Evolutionary conservation across 2,888 invertebrate genomes (phyloP), one percentile per base, ranked within the genome.

Genomic region (Sialis lutaria): DNA sequence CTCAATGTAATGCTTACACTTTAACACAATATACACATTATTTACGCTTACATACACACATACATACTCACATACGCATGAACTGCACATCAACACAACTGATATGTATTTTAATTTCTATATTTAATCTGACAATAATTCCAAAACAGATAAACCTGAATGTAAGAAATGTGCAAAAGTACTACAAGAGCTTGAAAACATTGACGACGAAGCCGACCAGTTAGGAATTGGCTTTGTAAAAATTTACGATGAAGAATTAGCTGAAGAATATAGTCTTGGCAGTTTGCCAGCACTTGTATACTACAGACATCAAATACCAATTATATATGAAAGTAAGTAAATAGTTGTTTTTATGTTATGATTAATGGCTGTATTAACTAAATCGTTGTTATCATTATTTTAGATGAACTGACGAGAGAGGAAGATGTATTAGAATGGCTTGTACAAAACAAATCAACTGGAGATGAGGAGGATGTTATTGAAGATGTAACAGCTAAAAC

Each of bases 401-500:
- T 55, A 84, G 91, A 85, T 63, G 90, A 92, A 69, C 67, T 92
- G 53, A 87, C 85, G 54, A 80, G 77, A 58, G 92, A 92, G 66
- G 90, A 91, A 64, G 88, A 90, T 62, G 92, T 92, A 37, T 68
- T 92, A 58, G 90, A 90, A 64, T 92, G 92, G 92, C 71, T 92
- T 60, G 86, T 92, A 51, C 82, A 87, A 55, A 90, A 91, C 65
- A 91, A 91, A 67, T 89, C 89, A 50, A 89, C 89, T 37, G 91
- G 89, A 41, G 91, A 91, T 61, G 91, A 91, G 62, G 90, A 90
- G 60, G 91, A 91, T 64, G 82, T 90, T 48, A 92, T 92, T 57
- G 92, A 92, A 67, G 91, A 92, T 61, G 91, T 92, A 48, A 88
- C 89, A n/a, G 76, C 84, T 48, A 89, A 88, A 67, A 89, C 89